A percentile compares a stretch with the other conserved stretches of the same genome.
Evolutionary conservation across 2,888 invertebrate genomes (phyloP).

Genomic region (Drosophila quinaria): DNA sequence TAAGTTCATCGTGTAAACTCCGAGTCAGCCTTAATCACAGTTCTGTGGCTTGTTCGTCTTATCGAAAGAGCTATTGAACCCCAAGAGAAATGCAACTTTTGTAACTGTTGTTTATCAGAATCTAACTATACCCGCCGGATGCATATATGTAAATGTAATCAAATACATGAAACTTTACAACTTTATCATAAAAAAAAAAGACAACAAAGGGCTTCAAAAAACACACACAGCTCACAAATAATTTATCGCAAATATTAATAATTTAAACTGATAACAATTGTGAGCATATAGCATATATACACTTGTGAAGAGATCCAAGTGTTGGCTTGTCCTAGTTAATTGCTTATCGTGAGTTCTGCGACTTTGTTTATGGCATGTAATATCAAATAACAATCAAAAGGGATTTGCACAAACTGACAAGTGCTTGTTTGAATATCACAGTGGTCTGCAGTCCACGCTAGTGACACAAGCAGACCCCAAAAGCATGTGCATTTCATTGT

Average conservation of each 20-base stretch:
- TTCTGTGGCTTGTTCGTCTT: neutral
- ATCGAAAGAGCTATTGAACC: slow-evolving; percentile 26
- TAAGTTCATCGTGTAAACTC: slow-evolving; percentile 10
- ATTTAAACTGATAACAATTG: slow-evolving; percentile 12
- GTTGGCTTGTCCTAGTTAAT: slow-evolving; percentile 11
- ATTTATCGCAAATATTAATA: slow-evolving; percentile 14
- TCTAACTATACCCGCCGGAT: slow-evolving; percentile 19
- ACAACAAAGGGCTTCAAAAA: neutral
- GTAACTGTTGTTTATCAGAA: slow-evolving; percentile 7
- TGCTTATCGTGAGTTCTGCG: slow-evolving; percentile 1
- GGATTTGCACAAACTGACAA: neutral
- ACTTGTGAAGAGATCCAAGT: neutral
- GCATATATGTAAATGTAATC: slow-evolving; percentile 7
- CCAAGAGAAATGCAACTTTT: neutral
- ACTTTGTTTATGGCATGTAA: slow-evolving; percentile 1
- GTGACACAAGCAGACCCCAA: too few species aligned
- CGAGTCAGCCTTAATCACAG: neutral
- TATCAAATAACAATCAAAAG: neutral
- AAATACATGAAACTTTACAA: slow-evolving; percentile 11
- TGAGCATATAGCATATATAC: too few species aligned
- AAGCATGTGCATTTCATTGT: too few species aligned
- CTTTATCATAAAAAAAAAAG: neutral
- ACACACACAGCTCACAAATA: neutral
- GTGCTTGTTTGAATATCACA: neutral
- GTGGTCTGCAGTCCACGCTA: too few species aligned